A percentile compares a stretch with the other conserved stretches of the same genome.
phyloP scores from a whole-genome alignment of 2,888 invertebrate species.

The Ferrisia virgata region DNA sequence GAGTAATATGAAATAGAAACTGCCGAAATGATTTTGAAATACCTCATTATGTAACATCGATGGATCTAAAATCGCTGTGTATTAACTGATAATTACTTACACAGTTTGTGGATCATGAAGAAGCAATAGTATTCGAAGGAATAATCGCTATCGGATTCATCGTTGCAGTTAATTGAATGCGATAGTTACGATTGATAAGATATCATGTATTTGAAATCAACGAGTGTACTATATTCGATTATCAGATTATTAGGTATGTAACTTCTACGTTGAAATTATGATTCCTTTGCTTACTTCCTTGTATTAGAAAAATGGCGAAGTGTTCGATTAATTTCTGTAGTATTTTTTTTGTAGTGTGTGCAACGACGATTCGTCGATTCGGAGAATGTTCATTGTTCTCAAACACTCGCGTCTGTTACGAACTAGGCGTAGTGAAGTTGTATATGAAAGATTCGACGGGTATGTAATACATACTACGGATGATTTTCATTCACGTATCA shows the following conservation, averaged over 20 bases:
- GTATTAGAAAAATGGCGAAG: not conserved
- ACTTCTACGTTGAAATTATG: not conserved
- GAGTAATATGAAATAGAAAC: too few species aligned
- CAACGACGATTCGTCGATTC: too few species aligned
- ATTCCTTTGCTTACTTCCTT: not conserved
- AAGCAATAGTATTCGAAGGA: not conserved
- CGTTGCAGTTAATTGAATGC: not conserved
- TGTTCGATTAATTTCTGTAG: not conserved
- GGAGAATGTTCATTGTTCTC: not conserved
- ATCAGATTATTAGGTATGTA: not conserved
- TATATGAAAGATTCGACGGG: not conserved
- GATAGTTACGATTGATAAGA: not conserved
- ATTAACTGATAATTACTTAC: too few species aligned
- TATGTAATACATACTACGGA: too few species aligned
- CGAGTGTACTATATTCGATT: not conserved
- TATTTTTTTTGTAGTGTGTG: not conserved
- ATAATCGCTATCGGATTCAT: not conserved
- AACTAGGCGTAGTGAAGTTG: not conserved
- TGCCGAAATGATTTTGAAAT: too few species aligned
- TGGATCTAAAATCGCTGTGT: too few species aligned
- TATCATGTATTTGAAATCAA: not conserved
- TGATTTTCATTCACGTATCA: not conserved
- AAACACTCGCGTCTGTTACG: not conserved
- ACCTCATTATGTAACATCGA: too few species aligned
- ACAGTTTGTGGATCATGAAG: too few species aligned